Base-by-base conservation (phyloP, 2,888 invertebrate species). In the Meteorus cinctellus region DNA sequence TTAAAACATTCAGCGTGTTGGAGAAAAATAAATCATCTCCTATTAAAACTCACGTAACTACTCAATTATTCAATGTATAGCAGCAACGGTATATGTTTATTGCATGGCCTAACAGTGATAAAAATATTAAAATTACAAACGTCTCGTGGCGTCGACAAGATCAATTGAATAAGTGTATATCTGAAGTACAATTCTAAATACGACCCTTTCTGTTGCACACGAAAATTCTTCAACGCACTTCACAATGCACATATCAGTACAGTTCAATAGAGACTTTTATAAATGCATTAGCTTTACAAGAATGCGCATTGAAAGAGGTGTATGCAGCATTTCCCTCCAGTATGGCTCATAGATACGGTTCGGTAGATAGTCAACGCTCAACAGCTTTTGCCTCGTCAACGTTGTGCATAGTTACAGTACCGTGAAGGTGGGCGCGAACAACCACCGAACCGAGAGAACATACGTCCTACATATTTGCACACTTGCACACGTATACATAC, bases 341-440 rank as follows among this genome's bases (percentile, higher is more conserved):
- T 24, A 55, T 24, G 68, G 51, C 48, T 70, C 41, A 60, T 27
- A 29, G 27, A 70, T 70, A 70, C 41, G 70, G 60, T 70, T 70
- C 70, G 60, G 59, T 70, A 60, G 70, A 60, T 70, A 31, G 70
- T 70, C 59, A 36, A 60, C 27, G 41, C 48, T 55, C 36, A 70
- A 60, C 60, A 70, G 59, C 70, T 36, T 55, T 59, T 70, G 70
- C 59, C 70, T 70, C 70, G 70, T 60, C 69, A 69, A 69, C 69
- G 55, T 69, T 19, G 55, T 14, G 69, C 34, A 70, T 70, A 70
- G 70, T 70, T 60, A 70, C 27, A 60, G 60, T 27, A 36, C 60
- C 59, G 41, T 70, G 62, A 60, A 70, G 60, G 70, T 60, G 70
- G 24, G 59, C 60, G 55, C 36, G 70, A 70, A 55, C 24, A 70